Evolutionary conservation across 2,797 vertebrate genomes (phyloP).

Genomic region (Selene dorsalis): DNA sequence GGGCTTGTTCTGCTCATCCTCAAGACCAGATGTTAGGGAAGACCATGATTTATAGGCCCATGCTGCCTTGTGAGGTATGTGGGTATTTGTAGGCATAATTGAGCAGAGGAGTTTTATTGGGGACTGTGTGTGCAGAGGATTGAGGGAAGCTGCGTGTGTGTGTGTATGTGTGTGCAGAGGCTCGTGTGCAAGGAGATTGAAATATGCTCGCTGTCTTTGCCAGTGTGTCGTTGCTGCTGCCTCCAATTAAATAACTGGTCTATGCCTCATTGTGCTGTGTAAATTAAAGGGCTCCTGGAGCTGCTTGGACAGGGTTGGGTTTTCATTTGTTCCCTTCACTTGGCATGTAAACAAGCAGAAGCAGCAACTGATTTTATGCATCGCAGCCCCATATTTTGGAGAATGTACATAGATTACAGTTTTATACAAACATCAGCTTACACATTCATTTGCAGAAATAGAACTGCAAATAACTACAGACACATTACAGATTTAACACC

Average conservation of each 20-base stretch:
- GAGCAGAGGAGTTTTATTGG: conserved; percentile 68
- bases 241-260: conserved; percentile 59
- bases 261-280: conserved; percentile 71
- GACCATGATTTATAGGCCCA: conserved; percentile 79
- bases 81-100: conserved; percentile 80
- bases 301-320: conserved; percentile 21
- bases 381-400: background rate
- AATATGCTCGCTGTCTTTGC: conserved; percentile 44
- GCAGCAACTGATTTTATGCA: conserved; percentile 1
- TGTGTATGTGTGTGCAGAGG: conserved; percentile 13
- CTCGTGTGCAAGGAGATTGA: conserved; percentile 7
- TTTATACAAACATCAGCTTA: background rate
- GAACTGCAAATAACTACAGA: conserved; percentile 25
- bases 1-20: conserved; percentile 65
- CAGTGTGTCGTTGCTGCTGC: conserved; percentile 30
- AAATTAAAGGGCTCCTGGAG: conserved; percentile 66
- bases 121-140: conserved; percentile 28
- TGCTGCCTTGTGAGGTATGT: conserved; percentile 65
- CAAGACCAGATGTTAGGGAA: conserved; percentile 64
- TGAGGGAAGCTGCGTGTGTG: conserved; percentile 21
- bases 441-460: background rate
- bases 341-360: conserved; percentile 21
- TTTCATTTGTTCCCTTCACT: background rate
- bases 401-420: background rate
- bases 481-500: conserved; percentile 51